These are phyloP conservation scores for Mesochorus sp. DNA, from an alignment of 2,888 invertebrate species.

Conservation along the genomic window DNA sequence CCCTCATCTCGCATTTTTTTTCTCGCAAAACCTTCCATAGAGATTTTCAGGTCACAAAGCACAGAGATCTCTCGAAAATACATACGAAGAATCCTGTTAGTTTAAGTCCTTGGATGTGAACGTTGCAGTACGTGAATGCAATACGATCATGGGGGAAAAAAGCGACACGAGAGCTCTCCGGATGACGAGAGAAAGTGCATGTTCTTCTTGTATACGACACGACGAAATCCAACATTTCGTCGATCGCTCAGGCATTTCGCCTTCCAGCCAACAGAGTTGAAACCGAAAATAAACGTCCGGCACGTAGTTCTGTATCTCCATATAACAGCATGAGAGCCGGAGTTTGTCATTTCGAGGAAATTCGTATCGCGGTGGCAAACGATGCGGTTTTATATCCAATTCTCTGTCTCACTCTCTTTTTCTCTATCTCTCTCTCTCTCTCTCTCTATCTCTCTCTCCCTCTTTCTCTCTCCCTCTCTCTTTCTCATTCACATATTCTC, in stretches of 20 bases:
- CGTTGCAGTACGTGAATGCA: not conserved
- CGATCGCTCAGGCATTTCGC: slow-evolving; percentile 23
- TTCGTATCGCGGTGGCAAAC: slow-evolving; percentile 26
- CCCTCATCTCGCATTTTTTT: not conserved
- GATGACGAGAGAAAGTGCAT: not conserved
- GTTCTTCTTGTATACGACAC: not conserved
- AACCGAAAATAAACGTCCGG: slow-evolving; percentile 40
- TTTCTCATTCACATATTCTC: not conserved
- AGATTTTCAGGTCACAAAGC: slow-evolving; percentile 49
- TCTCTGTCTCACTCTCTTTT: not conserved
- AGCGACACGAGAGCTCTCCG: not conserved
- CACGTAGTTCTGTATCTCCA: not conserved
- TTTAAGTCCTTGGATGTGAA: not conserved
- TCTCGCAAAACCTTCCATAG: slow-evolving; percentile 8
- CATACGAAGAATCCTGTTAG: not conserved
- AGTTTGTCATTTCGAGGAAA: slow-evolving; percentile 43
- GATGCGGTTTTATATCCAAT: slow-evolving; percentile 19
- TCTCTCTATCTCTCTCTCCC: slow-evolving; percentile 7
- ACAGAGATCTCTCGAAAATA: slow-evolving; percentile 7
- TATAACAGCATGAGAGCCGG: slow-evolving; percentile 10
- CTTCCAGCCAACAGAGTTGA: slow-evolving; percentile 19
- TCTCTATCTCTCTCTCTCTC: slow-evolving; percentile 16
- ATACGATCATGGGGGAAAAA: not conserved
- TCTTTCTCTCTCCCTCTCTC: slow-evolving; percentile 10
- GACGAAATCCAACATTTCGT: slow-evolving; percentile 36